Conservation (phyloP, 2,113 vertebrate genomes). For the Oreocharis arfaki region DNA sequence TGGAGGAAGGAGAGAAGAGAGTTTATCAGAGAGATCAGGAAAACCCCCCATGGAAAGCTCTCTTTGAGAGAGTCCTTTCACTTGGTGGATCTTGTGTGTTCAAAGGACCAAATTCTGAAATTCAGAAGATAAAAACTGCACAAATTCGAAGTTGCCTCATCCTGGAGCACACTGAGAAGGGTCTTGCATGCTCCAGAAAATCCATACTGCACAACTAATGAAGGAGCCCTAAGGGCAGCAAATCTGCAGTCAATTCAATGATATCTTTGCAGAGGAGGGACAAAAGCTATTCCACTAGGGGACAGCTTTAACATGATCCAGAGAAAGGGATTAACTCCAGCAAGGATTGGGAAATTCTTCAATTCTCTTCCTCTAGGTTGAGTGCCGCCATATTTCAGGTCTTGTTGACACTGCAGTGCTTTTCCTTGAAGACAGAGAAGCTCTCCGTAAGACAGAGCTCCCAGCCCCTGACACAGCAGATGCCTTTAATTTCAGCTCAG, state of each 20-base stretch:
- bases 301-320: not conserved
- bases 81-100: not conserved
- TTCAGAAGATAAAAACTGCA: not conserved
- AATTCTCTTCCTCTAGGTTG: not conserved
- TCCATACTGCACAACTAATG: not conserved
- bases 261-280: not conserved
- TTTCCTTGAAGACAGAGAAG: not conserved
- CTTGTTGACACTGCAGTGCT: not conserved
- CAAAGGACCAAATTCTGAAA: not conserved
- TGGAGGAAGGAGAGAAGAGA: not conserved
- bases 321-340: not conserved
- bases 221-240: not conserved
- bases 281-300: not conserved
- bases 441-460: not conserved
- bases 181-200: not conserved
- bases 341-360: not conserved
- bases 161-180: not conserved
- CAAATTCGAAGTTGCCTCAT: not conserved
- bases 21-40: not conserved
- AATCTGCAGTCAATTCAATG: not conserved
- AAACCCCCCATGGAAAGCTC: not conserved
- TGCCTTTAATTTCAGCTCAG: conserved; percentile 1
- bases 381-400: not conserved
- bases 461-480: not conserved
- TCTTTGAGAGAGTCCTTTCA: not conserved